Percentiles rank a stretch among this genome's conserved stretches.
Evolutionary conservation across 2,888 invertebrate species (phyloP).

Genomic region (Aproaerema taeniolella): DNA sequence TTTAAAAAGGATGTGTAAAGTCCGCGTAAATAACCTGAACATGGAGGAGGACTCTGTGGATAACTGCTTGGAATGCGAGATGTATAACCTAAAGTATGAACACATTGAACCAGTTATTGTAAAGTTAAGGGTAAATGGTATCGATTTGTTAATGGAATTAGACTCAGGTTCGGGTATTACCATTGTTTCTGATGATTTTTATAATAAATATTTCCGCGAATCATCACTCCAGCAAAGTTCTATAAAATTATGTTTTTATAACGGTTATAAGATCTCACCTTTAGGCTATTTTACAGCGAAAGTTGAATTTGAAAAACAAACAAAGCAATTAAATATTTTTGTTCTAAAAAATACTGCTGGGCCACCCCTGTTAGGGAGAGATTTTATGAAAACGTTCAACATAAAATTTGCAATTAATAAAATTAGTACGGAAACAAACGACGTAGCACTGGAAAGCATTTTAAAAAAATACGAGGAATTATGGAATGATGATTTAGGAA

Average conservation of each 20-base stretch:
- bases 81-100: conserved; percentile 22
- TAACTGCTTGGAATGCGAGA: conserved; percentile 19
- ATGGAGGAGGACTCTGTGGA: background rate
- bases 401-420: background rate
- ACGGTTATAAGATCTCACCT: conserved; percentile 23
- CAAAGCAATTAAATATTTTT: conserved; percentile 16
- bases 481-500: conserved; percentile 11
- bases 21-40: background rate
- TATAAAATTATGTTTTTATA: conserved; percentile 22
- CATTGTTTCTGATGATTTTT: conserved; percentile 17
- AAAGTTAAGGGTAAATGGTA: background rate
- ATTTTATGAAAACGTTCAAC: conserved; percentile 8
- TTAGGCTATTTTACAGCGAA: conserved; percentile 17
- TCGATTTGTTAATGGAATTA: conserved; percentile 17
- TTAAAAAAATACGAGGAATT: background rate
- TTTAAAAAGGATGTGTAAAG: conserved; percentile 21
- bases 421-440: background rate
- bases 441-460: background rate
- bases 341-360: conserved; percentile 21
- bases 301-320: conserved; percentile 11
- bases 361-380: conserved; percentile 8
- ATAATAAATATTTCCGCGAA: background rate
- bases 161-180: conserved; percentile 20
- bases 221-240: background rate
- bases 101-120: background rate